Conservation (phyloP, 2,113 vertebrate species). For the Stictonetta naevosa region DNA sequence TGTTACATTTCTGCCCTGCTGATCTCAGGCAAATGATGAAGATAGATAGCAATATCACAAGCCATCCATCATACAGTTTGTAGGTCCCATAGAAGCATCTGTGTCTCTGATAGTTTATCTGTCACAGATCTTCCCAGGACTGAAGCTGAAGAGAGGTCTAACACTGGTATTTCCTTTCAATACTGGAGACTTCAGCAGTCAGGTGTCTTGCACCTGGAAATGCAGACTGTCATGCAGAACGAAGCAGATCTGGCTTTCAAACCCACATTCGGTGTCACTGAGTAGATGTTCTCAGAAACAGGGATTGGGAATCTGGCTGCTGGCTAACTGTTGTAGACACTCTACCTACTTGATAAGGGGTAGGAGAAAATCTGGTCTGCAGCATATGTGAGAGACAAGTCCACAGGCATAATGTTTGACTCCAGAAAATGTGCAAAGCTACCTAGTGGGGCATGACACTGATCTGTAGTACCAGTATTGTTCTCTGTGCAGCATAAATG, state of each 20-base stretch:
- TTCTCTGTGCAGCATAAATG: background rate
- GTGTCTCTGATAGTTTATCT: slow-evolving; percentile 56
- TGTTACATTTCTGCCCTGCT: slow-evolving; percentile 54
- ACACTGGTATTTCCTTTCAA: background rate
- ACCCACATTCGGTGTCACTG: background rate
- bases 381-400: background rate
- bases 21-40: slow-evolving; percentile 60
- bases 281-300: background rate
- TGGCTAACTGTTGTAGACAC: background rate
- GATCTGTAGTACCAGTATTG: background rate
- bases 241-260: background rate
- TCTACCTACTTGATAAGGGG: background rate
- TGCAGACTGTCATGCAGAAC: background rate
- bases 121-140: background rate
- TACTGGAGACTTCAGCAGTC: background rate
- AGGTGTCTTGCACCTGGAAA: background rate
- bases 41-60: slow-evolving; percentile 42
- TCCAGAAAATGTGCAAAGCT: background rate
- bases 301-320: background rate
- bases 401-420: background rate
- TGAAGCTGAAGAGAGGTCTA: background rate
- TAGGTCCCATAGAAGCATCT: slow-evolving; percentile 46
- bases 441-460: background rate
- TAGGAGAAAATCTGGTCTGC: background rate
- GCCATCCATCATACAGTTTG: slow-evolving; percentile 43